Evolutionary conservation across 2,797 vertebrate species (phyloP).

Genomic region (Hyperoplus immaculatus): DNA sequence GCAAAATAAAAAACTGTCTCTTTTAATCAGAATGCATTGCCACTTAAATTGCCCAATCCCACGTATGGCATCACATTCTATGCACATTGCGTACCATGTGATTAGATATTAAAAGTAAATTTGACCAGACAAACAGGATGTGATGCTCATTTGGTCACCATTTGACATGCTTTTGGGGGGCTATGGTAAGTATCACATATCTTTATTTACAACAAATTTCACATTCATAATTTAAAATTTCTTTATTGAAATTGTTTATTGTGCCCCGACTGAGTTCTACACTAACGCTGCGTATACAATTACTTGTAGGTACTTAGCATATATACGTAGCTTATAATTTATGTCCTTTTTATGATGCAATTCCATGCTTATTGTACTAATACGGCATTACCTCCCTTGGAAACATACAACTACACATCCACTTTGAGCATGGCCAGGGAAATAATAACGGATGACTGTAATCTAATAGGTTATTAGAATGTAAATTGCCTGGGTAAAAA

Average conservation of each 20-base stretch:
- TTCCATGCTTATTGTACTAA: slow-evolving; percentile 28
- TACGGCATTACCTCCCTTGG: slow-evolving; percentile 32
- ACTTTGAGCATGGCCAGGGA: slow-evolving; percentile 43
- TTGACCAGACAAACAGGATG: background rate
- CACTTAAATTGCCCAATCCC: slow-evolving; percentile 18
- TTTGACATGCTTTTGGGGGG: background rate
- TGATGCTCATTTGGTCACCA: background rate
- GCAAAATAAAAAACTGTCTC: slow-evolving; percentile 2
- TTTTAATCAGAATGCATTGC: slow-evolving; percentile 22
- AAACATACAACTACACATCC: slow-evolving; percentile 51
- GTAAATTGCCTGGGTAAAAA: slow-evolving; percentile 60
- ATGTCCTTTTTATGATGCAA: slow-evolving; percentile 4
- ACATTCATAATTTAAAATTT: background rate
- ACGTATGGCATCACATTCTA: slow-evolving; percentile 23
- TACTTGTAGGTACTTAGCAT: background rate
- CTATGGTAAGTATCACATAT: background rate
- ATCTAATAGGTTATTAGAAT: slow-evolving; percentile 70
- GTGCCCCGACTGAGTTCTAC: background rate
- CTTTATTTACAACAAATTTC: background rate
- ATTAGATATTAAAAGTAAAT: slow-evolving; percentile 25
- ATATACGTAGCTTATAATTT: background rate
- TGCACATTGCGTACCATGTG: background rate
- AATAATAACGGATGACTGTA: slow-evolving; percentile 62
- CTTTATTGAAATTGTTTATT: background rate
- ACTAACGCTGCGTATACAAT: background rate